Percentiles rank a stretch among this genome's conserved stretches.
Evolutionary conservation across 2,888 invertebrate genomes (phyloP).

Genomic region (Malthinus seriepunctatus): DNA sequence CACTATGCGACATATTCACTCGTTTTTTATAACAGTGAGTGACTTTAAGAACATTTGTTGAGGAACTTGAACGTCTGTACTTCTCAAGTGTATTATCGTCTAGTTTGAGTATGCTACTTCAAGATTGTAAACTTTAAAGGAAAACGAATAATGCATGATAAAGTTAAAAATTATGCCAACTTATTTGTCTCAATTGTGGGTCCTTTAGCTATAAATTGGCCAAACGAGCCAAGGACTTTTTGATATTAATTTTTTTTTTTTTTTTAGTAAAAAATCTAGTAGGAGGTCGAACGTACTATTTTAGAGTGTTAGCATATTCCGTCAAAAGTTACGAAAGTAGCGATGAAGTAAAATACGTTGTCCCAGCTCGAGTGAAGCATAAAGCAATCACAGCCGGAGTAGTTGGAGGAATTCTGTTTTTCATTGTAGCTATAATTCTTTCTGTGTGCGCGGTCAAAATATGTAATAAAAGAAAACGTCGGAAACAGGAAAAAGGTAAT

Average conservation of each 20-base stretch:
- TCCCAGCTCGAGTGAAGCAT: constrained; percentile 89
- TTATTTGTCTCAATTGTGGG: no score
- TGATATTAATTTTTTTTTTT: constrained; percentile 1
- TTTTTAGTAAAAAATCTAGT: constrained; percentile 85
- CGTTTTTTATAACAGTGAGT: no score
- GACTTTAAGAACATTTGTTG: no score
- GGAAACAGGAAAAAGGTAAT: constrained; percentile 97
- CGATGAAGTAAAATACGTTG: constrained; percentile 85
- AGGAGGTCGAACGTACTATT: constrained; percentile 89
- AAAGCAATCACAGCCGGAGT: constrained; percentile 96
- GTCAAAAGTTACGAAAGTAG: constrained; percentile 85
- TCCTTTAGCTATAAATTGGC: no score
- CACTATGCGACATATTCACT: no score
- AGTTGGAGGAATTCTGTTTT: constrained; percentile 95
- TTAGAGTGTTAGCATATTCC: constrained; percentile 88
- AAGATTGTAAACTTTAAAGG: no score
- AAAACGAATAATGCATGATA: no score
- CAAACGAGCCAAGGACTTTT: no score
- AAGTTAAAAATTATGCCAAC: no score
- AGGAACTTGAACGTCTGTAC: no score
- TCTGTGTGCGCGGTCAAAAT: constrained; percentile 97
- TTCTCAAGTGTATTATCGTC: no score
- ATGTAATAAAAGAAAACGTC: constrained; percentile 94
- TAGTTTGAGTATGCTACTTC: no score
- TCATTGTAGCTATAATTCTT: constrained; percentile 95